Evolutionary conservation across 2,888 invertebrate genomes (phyloP), one percentile per base, ranked within the genome.

Genomic region (Osmoderma eremita): DNA sequence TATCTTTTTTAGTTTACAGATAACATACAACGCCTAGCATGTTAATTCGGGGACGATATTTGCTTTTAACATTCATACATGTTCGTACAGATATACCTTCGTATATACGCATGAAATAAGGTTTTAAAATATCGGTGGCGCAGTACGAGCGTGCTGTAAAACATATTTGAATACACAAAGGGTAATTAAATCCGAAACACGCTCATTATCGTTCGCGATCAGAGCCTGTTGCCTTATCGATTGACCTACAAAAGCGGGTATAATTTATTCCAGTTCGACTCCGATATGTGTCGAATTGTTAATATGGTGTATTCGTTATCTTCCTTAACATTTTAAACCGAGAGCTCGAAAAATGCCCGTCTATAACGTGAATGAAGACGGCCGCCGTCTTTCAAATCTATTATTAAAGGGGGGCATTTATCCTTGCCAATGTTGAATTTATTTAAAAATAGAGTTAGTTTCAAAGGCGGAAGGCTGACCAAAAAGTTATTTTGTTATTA

Each of bases 401-500:
- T 61, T 61, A 61, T 45, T 61, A 61, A 61, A 61, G 45, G 30
- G 24, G 24, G 30, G 18, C 30, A 61, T 61, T 61, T 48, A 61
- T 45, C 45, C 58, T 45, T 36, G 45, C 30, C 45, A 61, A 61
- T 61, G 58, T 45, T 61, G 36, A 30, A 61, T 61, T 61, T 61
- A 61, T 61, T 61, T 61, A 61, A 61, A 61, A 61, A 61, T 61
- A 61, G 58, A 18, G 30, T 61, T 45, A 45, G 24, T 45, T 30
- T 61, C 42, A 30, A 42, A 61, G 58, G n/a, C 58, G 45, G 58
- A 61, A 61, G 48, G 41, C 48, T 15, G 45, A 10, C 58, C 30
- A 61, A 30, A 48, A 61, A 45, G 30, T 61, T 30, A 24, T 45
- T 61, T 61, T 45, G 58, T 45, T 61, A n/a, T 61, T 61, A 45